phyloP scores from a whole-genome alignment of 1,140 invertebrate genomes.

The Musca domestica region DNA sequence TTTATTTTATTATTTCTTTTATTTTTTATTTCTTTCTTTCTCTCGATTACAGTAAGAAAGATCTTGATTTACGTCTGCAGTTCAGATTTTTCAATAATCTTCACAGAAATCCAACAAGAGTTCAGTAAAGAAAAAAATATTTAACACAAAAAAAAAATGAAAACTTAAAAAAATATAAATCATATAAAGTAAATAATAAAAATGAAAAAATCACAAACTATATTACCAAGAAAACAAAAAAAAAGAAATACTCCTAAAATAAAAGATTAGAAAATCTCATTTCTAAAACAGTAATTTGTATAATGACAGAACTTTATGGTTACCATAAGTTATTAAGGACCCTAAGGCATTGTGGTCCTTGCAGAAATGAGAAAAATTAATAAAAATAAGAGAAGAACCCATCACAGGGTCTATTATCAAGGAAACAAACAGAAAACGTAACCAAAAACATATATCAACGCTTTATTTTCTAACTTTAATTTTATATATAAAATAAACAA shows the following conservation, averaged over 20 bases:
- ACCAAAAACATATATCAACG: constrained; percentile 4
- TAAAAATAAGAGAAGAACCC: background rate
- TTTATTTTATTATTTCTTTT: constrained; percentile 20
- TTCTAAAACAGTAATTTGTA: too few relatives aligned
- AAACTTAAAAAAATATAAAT: constrained; percentile 20
- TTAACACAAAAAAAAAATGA: constrained; percentile 27
- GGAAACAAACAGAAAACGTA: background rate
- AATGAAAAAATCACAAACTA: background rate
- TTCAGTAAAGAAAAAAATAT: constrained; percentile 62
- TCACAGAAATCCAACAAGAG: constrained; percentile 79
- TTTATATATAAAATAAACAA: constrained; percentile 7
- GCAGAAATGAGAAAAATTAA: background rate
- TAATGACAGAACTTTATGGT: too few relatives aligned
- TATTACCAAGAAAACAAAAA: constrained; percentile 11
- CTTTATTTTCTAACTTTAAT: constrained; percentile 20
- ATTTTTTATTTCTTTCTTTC: constrained; percentile 33
- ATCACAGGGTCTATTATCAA: too few relatives aligned
- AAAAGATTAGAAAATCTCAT: background rate
- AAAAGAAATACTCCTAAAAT: background rate
- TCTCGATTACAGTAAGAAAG: constrained; percentile 79
- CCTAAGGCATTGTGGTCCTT: too few relatives aligned
- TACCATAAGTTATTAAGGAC: too few relatives aligned
- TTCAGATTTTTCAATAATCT: constrained; percentile 92
- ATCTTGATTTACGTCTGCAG: constrained; percentile 85
- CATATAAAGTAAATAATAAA: constrained; percentile 13